Percentiles rank a stretch among this genome's conserved stretches.
Evolutionary conservation across 2,797 vertebrate genomes (phyloP).

Genomic region (Falco peregrinus): DNA sequence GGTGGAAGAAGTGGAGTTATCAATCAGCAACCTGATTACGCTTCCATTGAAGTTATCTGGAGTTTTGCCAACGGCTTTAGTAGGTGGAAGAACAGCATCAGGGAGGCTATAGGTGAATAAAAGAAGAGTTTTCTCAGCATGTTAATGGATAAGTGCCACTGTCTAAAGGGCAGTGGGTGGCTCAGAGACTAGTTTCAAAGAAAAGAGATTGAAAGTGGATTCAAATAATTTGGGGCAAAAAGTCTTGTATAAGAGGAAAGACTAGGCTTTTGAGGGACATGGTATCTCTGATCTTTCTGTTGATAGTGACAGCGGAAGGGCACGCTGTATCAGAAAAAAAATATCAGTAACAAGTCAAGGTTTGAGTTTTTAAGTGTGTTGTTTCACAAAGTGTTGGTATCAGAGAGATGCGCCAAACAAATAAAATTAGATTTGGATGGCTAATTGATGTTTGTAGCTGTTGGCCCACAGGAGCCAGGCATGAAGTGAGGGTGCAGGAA

Average conservation of each 20-base stretch:
- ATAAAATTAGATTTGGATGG: not conserved
- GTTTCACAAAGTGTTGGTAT: not conserved
- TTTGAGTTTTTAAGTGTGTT: not conserved
- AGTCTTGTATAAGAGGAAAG: not conserved
- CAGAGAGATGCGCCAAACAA: not conserved
- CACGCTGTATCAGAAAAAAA: not conserved
- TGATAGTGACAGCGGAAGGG: not conserved
- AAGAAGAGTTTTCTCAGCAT: not conserved
- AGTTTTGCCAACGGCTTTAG: slow-evolving; percentile 14
- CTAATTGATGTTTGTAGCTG: not conserved
- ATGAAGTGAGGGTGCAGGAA: not conserved
- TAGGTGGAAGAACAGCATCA: not conserved
- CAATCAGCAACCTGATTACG: slow-evolving; percentile 2
- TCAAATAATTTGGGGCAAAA: not conserved
- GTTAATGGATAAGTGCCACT: not conserved
- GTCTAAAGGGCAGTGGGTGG: slow-evolving; percentile 29
- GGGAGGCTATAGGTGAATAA: not conserved
- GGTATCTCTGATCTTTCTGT: not conserved
- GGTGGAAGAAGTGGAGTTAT: not conserved
- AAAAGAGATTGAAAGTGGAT: not conserved
- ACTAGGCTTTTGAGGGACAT: not conserved
- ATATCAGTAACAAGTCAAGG: rapidly evolving
- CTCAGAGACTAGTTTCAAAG: not conserved
- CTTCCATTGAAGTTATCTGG: not conserved
- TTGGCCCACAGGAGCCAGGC: not conserved